phyloP scores from a whole-genome alignment of 1,140 invertebrate species.

The Lutraria rhynchaena region DNA sequence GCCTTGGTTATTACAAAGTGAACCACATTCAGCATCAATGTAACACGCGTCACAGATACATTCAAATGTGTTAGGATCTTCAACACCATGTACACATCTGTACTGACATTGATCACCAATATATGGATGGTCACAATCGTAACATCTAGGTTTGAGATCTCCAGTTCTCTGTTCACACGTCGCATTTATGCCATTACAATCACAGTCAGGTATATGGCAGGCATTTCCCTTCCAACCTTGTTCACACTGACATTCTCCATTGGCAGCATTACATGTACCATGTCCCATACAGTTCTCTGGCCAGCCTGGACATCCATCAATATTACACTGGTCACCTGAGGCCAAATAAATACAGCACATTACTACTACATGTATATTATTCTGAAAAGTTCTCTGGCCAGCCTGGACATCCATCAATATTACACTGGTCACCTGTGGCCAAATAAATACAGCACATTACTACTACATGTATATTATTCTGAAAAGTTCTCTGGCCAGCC shows the following conservation, averaged over 20 bases:
- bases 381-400: too few relatives aligned
- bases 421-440: conserved; percentile 60
- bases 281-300: conserved; percentile 62
- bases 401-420: conserved; percentile 68
- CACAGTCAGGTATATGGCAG: conserved; percentile 64
- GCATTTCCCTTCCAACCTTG: conserved; percentile 61
- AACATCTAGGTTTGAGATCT: conserved; percentile 55
- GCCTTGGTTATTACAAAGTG: conserved; percentile 56
- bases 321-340: conserved; percentile 62
- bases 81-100: conserved; percentile 55
- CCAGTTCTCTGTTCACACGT: conserved; percentile 45
- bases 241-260: conserved; percentile 56
- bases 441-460: too few relatives aligned
- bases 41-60: conserved; percentile 63
- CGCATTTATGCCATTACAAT: conserved; percentile 58
- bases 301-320: conserved; percentile 70
- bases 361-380: too few relatives aligned
- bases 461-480: neutral
- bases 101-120: conserved; percentile 64
- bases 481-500: too few relatives aligned
- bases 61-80: conserved; percentile 31
- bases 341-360: neutral
- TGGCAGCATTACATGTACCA: conserved; percentile 59
- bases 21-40: conserved; percentile 56
- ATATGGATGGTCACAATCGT: conserved; percentile 61